A percentile compares a stretch with the other conserved stretches of the same genome.
phyloP scores from a whole-genome alignment of 2,797 vertebrate genomes.

The Allobates femoralis region DNA sequence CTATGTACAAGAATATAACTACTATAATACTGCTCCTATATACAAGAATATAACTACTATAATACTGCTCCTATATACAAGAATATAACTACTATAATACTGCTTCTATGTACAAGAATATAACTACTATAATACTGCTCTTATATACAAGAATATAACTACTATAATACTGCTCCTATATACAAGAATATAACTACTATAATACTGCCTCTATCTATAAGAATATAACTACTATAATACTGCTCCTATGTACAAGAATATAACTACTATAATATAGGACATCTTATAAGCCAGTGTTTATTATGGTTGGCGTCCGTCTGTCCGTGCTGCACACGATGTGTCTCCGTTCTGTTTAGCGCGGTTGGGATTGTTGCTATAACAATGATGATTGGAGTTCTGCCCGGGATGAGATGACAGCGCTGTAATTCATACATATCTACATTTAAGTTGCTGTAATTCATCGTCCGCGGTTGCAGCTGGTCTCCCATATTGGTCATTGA shows the following conservation, averaged over 20 bases:
- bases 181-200: slow-evolving; percentile 4
- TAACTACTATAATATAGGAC: too few species aligned
- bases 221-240: slow-evolving; percentile 18
- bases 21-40: neutral
- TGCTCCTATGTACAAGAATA: neutral
- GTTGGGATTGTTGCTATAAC: slow-evolving; percentile 16
- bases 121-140: neutral
- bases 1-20: slow-evolving; percentile 11
- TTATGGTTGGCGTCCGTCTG: neutral
- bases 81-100: too few species aligned
- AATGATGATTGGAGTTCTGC: neutral
- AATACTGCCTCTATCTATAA: neutral
- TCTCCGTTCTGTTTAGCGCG: neutral
- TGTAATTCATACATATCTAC: slow-evolving; percentile 8
- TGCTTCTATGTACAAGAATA: neutral
- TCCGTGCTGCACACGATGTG: neutral
- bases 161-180: slow-evolving; percentile 6
- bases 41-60: slow-evolving; percentile 7
- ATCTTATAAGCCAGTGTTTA: too few species aligned
- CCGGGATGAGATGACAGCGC: slow-evolving; percentile 15
- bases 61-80: neutral
- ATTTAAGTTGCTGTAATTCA: slow-evolving; percentile 3
- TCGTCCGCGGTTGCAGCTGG: neutral
- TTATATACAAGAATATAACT: neutral
- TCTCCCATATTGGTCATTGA: neutral